Evolutionary conservation across 2,113 vertebrate species (phyloP).

Genomic region (Phyllopteryx taeniolatus): DNA sequence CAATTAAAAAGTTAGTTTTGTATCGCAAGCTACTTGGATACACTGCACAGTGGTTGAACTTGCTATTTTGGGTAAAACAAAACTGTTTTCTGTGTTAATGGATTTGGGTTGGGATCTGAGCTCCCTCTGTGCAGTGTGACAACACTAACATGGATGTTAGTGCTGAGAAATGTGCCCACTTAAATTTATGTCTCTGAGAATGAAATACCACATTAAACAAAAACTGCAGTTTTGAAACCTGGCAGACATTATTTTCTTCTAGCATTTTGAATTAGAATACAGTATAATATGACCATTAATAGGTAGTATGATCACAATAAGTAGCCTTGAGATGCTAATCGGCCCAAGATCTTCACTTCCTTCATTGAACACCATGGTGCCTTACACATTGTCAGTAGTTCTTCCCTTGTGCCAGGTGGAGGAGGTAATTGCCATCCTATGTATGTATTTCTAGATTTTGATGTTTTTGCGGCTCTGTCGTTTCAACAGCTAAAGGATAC

Average conservation of each 20-base stretch:
- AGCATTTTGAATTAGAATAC: neutral
- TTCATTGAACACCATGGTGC: neutral
- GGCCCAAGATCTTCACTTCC: neutral
- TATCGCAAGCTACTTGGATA: neutral
- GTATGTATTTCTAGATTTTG: neutral
- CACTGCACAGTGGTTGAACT: neutral
- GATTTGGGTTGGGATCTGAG: neutral
- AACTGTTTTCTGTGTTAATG: too few species aligned
- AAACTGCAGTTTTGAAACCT: neutral
- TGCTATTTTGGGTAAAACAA: neutral
- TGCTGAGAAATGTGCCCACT: neutral
- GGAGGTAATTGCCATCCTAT: neutral
- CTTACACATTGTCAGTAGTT: neutral
- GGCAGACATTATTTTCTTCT: neutral
- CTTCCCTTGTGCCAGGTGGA: neutral
- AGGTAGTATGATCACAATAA: neutral
- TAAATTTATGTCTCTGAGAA: neutral
- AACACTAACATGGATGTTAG: neutral
- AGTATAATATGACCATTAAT: too few species aligned
- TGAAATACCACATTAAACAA: neutral
- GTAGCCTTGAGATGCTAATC: neutral
- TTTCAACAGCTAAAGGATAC: slow-evolving; percentile 87
- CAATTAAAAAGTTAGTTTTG: too few species aligned
- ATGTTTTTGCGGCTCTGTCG: neutral
- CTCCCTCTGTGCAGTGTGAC: neutral